These are phyloP conservation scores for Teinopalpus imperialis DNA, from an alignment of 2,888 invertebrate genomes.

Conservation along the genomic window DNA sequence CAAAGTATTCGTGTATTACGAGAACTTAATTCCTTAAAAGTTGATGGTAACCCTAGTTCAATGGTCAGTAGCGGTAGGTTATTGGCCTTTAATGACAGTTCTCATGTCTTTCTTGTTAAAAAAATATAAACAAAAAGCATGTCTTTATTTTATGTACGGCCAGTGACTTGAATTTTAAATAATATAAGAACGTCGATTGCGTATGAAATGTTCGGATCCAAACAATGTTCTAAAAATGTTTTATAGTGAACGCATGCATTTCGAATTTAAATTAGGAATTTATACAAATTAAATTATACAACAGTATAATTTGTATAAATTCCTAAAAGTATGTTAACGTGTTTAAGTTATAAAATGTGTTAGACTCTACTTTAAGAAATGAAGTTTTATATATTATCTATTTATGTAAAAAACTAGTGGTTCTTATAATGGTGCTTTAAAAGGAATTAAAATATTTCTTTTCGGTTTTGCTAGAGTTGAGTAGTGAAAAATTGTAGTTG, in stretches of 20 bases:
- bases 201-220: constrained; percentile 5
- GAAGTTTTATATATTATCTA: neutral
- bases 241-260: constrained; percentile 27
- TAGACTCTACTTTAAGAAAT: constrained; percentile 13
- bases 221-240: constrained; percentile 20
- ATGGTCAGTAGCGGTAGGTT: constrained; percentile 12
- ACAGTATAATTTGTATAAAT: constrained; percentile 20
- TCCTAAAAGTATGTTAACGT: constrained; percentile 24
- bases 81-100: constrained; percentile 18
- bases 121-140: constrained; percentile 23
- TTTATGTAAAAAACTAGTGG: no score
- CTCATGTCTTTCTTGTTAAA: constrained; percentile 16
- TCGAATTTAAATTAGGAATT: constrained; percentile 32
- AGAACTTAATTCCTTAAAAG: no score
- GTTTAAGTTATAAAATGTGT: constrained; percentile 21
- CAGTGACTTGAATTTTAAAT: constrained; percentile 23
- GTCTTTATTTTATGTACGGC: constrained; percentile 7
- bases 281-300: constrained; percentile 31
- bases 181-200: constrained; percentile 5
- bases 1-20: no score
- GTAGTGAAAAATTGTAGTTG: no score
- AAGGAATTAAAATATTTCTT: no score
- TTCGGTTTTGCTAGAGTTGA: no score
- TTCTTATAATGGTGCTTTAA: no score
- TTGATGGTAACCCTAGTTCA: constrained; percentile 19